Percentiles rank a stretch among this genome's conserved stretches.
Evolutionary conservation across 2,113 vertebrate genomes (phyloP).

Genomic region (Lepidothrix coronata): DNA sequence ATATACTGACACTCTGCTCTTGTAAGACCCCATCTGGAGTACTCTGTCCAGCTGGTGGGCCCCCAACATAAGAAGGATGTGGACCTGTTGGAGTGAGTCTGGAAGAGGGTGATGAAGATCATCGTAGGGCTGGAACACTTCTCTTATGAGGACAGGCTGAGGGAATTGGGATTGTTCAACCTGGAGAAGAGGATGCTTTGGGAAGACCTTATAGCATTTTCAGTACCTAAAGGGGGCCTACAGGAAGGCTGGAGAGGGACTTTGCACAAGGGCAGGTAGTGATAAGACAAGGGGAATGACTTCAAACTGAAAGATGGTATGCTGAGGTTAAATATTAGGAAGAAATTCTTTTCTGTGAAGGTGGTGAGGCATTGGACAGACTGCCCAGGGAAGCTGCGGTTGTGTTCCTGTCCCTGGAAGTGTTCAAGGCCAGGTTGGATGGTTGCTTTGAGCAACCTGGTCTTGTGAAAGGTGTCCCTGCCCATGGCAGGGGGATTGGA

Average conservation of each 20-base stretch:
- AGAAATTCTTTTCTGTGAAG: not conserved
- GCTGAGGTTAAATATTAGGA: not conserved
- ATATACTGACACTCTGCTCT: not conserved
- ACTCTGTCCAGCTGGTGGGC: not conserved
- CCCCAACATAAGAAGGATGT: not conserved
- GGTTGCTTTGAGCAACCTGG: not conserved
- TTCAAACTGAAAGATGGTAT: not conserved
- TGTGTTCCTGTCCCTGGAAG: not conserved
- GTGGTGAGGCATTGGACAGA: not conserved
- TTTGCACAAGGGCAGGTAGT: not conserved
- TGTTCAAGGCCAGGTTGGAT: not conserved
- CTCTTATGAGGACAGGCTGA: not conserved
- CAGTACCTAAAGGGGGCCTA: not conserved
- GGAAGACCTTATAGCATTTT: not conserved
- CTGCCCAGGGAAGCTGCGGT: not conserved
- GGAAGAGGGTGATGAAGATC: not conserved
- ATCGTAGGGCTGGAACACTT: not conserved
- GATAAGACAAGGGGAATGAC: not conserved
- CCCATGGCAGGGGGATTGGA: not conserved
- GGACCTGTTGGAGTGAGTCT: not conserved
- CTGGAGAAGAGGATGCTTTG: not conserved
- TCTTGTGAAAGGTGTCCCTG: not conserved
- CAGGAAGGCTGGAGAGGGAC: not conserved
- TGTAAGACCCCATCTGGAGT: not conserved
- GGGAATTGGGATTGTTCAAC: not conserved